Conservation (phyloP, 2,113 vertebrate species). For the Danio rerio region DNA sequence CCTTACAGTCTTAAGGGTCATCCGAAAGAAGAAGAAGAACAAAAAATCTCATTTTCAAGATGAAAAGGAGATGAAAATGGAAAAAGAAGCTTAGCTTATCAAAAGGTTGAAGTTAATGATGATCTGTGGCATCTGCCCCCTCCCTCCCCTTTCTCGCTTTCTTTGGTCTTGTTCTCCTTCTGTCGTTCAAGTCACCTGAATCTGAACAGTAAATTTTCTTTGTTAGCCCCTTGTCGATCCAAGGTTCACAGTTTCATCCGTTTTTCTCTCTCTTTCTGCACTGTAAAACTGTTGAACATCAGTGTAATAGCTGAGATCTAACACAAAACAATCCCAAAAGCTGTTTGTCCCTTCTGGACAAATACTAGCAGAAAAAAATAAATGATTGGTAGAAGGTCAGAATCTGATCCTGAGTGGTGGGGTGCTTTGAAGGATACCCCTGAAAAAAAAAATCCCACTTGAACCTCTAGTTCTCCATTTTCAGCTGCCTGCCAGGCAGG, state of each 20-base stretch:
- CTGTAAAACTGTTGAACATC: constrained; percentile 4
- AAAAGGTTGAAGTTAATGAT: constrained; percentile 60
- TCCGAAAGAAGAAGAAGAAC: background rate
- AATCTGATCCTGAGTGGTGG: constrained; percentile 25
- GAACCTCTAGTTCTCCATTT: constrained; percentile 43
- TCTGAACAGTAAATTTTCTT: constrained; percentile 64
- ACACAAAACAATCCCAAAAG: constrained; percentile 35
- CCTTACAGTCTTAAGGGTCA: constrained; percentile 21
- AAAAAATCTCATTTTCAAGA: background rate
- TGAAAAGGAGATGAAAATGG: constrained; percentile 22
- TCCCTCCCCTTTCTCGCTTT: constrained; percentile 36
- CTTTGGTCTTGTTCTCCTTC: constrained; percentile 49
- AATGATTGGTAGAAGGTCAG: background rate
- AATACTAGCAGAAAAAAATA: background rate
- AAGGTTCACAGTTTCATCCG: constrained; percentile 12
- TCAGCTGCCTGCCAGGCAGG: constrained; percentile 34
- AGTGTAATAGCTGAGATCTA: constrained; percentile 34
- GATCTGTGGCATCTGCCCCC: constrained; percentile 63
- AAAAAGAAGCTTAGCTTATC: constrained; percentile 52
- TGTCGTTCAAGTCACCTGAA: constrained; percentile 51
- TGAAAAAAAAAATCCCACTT: background rate
- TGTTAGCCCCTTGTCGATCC: constrained; percentile 60
- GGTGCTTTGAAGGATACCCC: background rate
- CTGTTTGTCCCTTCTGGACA: constrained; percentile 5
- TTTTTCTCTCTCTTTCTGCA: constrained; percentile 15